Conservation (phyloP, 2,888 invertebrate species). For the Conops quadrifasciatus region DNA sequence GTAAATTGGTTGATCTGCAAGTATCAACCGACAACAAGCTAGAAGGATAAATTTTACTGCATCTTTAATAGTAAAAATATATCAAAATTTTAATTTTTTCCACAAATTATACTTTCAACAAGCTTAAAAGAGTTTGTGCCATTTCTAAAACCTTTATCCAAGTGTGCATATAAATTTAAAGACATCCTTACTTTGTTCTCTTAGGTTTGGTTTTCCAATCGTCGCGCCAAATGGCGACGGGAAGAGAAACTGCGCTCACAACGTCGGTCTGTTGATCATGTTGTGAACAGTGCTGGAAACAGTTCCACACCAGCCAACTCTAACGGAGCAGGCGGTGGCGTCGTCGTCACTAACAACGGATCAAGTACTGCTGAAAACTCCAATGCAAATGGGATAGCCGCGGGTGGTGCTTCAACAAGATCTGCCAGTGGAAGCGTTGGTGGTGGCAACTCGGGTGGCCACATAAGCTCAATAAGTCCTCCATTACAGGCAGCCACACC, state of each 20-base stretch:
- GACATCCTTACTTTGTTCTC: neutral
- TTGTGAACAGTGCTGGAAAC: conserved; percentile 49
- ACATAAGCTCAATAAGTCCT: conserved; percentile 65
- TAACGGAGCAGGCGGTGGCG: conserved; percentile 44
- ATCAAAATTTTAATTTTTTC: no score
- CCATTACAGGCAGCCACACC: conserved; percentile 69
- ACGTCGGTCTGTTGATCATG: conserved; percentile 68
- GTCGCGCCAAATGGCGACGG: conserved; percentile 45
- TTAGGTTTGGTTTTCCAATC: conserved; percentile 90
- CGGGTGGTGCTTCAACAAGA: neutral
- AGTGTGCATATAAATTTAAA: no score
- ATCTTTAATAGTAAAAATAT: no score
- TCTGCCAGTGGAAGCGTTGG: conserved; percentile 44
- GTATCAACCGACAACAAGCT: no score
- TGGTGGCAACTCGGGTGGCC: conserved; percentile 53
- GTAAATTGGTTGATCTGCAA: no score
- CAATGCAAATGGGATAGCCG: conserved; percentile 39
- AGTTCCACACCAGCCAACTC: conserved; percentile 45
- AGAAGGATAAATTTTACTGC: no score
- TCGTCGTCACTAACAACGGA: conserved; percentile 46
- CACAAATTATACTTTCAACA: no score
- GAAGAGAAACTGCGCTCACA: conserved; percentile 91
- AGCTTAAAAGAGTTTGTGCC: no score
- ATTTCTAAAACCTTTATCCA: no score
- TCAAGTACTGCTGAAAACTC: conserved; percentile 46